phyloP scores from a whole-genome alignment of 2,888 invertebrate genomes.

The Ryuthela nishihirai region DNA sequence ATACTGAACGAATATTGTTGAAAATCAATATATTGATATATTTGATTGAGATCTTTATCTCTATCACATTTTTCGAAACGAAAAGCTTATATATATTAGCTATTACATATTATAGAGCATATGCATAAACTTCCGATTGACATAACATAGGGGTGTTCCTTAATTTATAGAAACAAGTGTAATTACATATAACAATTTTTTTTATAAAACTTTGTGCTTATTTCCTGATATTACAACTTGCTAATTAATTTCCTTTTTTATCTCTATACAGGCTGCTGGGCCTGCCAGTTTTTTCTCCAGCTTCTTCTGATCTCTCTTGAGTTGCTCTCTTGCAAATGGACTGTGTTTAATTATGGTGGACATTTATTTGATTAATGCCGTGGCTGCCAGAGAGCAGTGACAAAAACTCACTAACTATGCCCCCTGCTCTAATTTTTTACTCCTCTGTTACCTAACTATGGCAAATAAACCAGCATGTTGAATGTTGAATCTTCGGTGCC shows the following conservation, averaged over 20 bases:
- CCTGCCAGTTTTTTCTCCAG: constrained; percentile 46
- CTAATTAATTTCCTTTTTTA: neutral
- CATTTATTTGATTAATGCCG: constrained; percentile 37
- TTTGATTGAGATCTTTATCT: too few relatives aligned
- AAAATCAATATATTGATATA: too few relatives aligned
- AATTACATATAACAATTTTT: too few relatives aligned
- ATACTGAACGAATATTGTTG: too few relatives aligned
- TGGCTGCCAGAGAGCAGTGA: constrained; percentile 37
- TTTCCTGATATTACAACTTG: too few relatives aligned
- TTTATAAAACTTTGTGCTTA: too few relatives aligned
- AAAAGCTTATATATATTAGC: too few relatives aligned
- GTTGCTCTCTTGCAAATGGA: constrained; percentile 37
- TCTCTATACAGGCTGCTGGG: constrained; percentile 38
- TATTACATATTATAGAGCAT: too few relatives aligned
- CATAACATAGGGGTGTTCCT: too few relatives aligned
- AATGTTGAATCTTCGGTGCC: constrained; percentile 37
- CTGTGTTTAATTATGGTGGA: constrained; percentile 36
- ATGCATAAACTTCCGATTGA: too few relatives aligned
- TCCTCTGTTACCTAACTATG: constrained; percentile 37
- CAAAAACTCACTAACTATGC: constrained; percentile 31
- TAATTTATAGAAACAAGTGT: too few relatives aligned
- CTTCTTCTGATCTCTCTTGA: constrained; percentile 44
- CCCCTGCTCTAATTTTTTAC: constrained; percentile 37
- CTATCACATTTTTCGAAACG: too few relatives aligned
- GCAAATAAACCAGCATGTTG: constrained; percentile 24